Evolutionary conservation across 2,888 invertebrate genomes (phyloP), one percentile per base, ranked within the genome.

Genomic region (Tetragnatha montana): DNA sequence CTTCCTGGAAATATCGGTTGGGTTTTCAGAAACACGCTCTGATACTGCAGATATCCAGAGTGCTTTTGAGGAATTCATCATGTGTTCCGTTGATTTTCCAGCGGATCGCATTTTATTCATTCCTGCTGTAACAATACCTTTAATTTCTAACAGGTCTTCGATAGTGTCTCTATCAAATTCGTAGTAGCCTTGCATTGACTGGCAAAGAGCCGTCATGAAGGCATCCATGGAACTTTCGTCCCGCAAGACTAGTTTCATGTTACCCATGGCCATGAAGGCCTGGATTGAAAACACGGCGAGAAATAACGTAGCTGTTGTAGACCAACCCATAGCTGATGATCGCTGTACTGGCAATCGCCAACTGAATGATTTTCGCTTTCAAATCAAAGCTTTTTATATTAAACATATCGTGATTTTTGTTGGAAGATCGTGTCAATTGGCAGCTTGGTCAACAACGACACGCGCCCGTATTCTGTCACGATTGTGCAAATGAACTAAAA

Each of bases 371-470:
- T 49, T 47, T 14, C 17, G 14, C n/a, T 10, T 6, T n/a, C 35
- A 3, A 7, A 14, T 14, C n/a, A 22, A 10, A 17, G 75, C 12
- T n/a, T 75, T 75, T 75, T 75, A 75, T 75, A n/a, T 17, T 75
- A 12, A 49, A 1, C 14, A 75, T 47, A n/a, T 75, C 75, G 75
- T 75, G 75, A 49, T 47, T 75, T n/a, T n/a, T 47, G 17, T 47
- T 14, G 8, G 12, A 14, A 14, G n/a, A 17, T 75, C 75, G 0
- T 47, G 14, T 17, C 14, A 17, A 14, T 6, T 17, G 14, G 47
- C 75, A 75, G 75, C 75, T 75, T 75, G 1, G 2, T 47, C 35
- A 75, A 75, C n/a, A 75, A 75, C 12, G n/a, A 75, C 75, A n/a
- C 47, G 17, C 47, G 75, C 35, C 4, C 4, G 6, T 47, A 8